Base-by-base conservation (phyloP, 2,888 invertebrate species). In the Drosophila atripex region DNA sequence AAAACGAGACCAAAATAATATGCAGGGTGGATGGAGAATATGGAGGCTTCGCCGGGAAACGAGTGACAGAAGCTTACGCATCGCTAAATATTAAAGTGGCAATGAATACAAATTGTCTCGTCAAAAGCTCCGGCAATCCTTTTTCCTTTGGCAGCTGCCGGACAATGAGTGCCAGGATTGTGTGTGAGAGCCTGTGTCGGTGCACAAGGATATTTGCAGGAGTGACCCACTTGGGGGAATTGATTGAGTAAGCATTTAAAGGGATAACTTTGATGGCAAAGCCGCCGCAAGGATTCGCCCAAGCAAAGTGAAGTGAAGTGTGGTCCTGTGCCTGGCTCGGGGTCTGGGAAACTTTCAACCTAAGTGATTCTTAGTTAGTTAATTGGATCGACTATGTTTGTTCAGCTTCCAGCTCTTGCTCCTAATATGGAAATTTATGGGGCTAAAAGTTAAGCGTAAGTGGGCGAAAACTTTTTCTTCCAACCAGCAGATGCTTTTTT, bases 31-130 rank as follows among this genome's bases (percentile, higher is more conserved):
- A 51, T 38, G 21, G 59, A 23, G 18, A 54, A 56, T 30, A 18
- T 18, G n/a, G n/a, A 52, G 49, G 52, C 41, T 53, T 50, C 43
- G 50, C 21, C 23, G 18, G 53, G 38, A 53, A 70, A 46, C 46
- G 69, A 60, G 60, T 39, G 70, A 35, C 50, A 56, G 35, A 39
- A 65, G 49, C 70, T 59, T 61, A 73, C 77, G 77, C 77, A 75
- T 60, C 54, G 73, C 75, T 77, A 72, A 77, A 77, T 75, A 77
- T 77, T 77, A 64, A 75, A 77, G 73, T 73, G 77, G 77, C 77
- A 73, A 77, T 77, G 77, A 77, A 74, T 77, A 77, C 77, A 77
- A 64, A 77, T 75, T 69, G 77, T 69, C 58, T 77, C 65, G 64
- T 72, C 65, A 75, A 65, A 70, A 57, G 69, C 16, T 41, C 7